Percentiles rank a stretch among this genome's conserved stretches.
These are phyloP conservation scores for Pammene aurita DNA, from an alignment of 2,888 invertebrate genomes.

Conservation along the genomic window DNA sequence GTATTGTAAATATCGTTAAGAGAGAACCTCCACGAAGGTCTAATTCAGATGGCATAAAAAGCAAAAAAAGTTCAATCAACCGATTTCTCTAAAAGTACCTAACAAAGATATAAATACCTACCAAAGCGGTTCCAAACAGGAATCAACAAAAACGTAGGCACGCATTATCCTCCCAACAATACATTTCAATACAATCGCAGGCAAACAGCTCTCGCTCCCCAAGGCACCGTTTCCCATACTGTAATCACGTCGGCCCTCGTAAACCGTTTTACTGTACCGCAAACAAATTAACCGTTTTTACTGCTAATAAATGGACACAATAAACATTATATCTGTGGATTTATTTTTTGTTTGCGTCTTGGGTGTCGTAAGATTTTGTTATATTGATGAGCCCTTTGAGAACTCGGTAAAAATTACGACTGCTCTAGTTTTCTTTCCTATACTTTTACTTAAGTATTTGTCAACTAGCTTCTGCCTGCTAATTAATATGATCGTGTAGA, in stretches of 20 bases:
- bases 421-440: neutral
- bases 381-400: slow-evolving; percentile 13
- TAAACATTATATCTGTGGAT: slow-evolving; percentile 58
- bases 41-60: too few relatives aligned
- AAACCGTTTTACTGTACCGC: slow-evolving; percentile 70
- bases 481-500: too few relatives aligned
- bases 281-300: slow-evolving; percentile 70
- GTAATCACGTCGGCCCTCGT: slow-evolving; percentile 68
- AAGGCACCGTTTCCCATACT: slow-evolving; percentile 64
- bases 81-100: neutral
- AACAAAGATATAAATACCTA: too few relatives aligned
- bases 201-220: slow-evolving; percentile 56
- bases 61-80: neutral
- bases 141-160: slow-evolving; percentile 17
- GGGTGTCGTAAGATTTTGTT: slow-evolving; percentile 39
- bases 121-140: neutral
- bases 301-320: slow-evolving; percentile 62
- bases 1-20: too few relatives aligned
- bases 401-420: neutral
- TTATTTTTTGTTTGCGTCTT: slow-evolving; percentile 46
- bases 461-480: neutral
- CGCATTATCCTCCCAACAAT: slow-evolving; percentile 32
- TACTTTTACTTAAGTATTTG: neutral
- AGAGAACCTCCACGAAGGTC: too few relatives aligned
- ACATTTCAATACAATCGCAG: slow-evolving; percentile 38